A percentile compares a stretch with the other conserved stretches of the same genome.
Conservation (phyloP, 2,888 invertebrate species). For the Drosophila rubida region DNA sequence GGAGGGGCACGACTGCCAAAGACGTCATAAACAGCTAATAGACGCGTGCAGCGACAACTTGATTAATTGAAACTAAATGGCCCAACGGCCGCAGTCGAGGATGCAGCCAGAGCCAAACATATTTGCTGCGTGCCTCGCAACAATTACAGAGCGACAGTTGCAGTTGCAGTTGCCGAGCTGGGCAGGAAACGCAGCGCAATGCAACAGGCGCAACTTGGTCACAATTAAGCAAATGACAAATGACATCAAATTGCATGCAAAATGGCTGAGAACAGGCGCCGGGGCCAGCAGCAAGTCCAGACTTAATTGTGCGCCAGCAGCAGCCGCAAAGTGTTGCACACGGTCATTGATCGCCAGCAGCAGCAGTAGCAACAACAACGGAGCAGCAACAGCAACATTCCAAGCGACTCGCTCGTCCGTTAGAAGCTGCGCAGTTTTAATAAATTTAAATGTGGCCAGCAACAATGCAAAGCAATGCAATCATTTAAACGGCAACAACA, state of each 20-base stretch:
- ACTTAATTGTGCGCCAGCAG: constrained; percentile 36
- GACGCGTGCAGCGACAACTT: constrained; percentile 79
- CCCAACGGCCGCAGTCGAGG: constrained; percentile 43
- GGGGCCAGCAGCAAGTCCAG: constrained; percentile 31
- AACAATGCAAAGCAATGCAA: constrained; percentile 61
- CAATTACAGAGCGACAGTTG: constrained; percentile 73
- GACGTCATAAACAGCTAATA: constrained; percentile 77
- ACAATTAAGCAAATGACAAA: constrained; percentile 80
- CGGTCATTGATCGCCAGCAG: constrained; percentile 61
- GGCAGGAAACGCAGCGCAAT: constrained; percentile 53
- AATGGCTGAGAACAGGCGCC: constrained; percentile 60
- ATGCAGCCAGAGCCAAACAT: not conserved
- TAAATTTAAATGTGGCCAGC: constrained; percentile 75
- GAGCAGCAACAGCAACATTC: constrained; percentile 57
- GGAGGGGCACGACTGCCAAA: constrained; percentile 14
- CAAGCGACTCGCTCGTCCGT: constrained; percentile 54
- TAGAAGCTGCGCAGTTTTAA: constrained; percentile 75
- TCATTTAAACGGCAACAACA: constrained; percentile 76
- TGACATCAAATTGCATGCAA: constrained; percentile 78
- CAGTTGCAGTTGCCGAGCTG: constrained; percentile 3
- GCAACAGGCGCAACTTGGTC: constrained; percentile 49
- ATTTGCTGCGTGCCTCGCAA: constrained; percentile 62
- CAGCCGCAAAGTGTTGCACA: constrained; percentile 47
- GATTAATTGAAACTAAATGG: constrained; percentile 79
- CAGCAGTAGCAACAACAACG: constrained; percentile 34